A percentile compares a stretch with the other conserved stretches of the same genome.
phyloP scores from a whole-genome alignment of 2,797 vertebrate species.

The Eptatretus atami region DNA sequence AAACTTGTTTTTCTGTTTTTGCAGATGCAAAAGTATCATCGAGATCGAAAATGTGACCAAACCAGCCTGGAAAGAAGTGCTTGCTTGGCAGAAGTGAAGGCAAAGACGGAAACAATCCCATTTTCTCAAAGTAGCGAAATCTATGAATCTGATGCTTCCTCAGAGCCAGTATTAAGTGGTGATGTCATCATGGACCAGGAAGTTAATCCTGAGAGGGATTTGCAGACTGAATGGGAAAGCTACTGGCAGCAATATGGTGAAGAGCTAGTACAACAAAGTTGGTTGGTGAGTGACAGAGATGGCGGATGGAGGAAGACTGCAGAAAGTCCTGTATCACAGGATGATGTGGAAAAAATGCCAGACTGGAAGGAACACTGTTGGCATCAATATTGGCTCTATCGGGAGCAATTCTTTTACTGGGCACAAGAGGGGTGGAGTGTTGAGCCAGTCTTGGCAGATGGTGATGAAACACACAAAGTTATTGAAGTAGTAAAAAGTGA shows the following conservation, averaged over 20 bases:
- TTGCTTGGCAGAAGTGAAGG: too few species aligned
- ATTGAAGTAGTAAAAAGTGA: too few species aligned
- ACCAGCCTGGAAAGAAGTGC: too few species aligned
- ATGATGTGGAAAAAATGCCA: background rate
- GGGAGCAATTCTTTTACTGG: conserved; percentile 5
- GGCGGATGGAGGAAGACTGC: background rate
- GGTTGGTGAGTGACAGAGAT: background rate
- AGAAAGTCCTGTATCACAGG: background rate
- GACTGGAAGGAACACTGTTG: background rate
- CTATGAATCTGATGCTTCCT: too few species aligned
- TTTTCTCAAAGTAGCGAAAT: too few species aligned
- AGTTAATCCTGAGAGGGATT: background rate
- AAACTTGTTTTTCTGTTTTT: too few species aligned
- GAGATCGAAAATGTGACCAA: too few species aligned
- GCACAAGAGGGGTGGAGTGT: background rate
- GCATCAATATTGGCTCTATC: background rate
- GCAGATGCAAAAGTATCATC: too few species aligned
- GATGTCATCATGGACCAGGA: too few species aligned
- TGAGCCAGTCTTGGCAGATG: background rate
- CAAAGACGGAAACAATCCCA: too few species aligned
- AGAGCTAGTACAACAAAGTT: background rate
- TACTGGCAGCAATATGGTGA: conserved; percentile 3
- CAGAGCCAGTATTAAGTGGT: too few species aligned
- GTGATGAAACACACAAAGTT: background rate
- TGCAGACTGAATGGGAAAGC: background rate